Evolutionary conservation across 2,888 invertebrate genomes (phyloP), one percentile per base, ranked within the genome.

Genomic region (Pseudococcus viburni): DNA sequence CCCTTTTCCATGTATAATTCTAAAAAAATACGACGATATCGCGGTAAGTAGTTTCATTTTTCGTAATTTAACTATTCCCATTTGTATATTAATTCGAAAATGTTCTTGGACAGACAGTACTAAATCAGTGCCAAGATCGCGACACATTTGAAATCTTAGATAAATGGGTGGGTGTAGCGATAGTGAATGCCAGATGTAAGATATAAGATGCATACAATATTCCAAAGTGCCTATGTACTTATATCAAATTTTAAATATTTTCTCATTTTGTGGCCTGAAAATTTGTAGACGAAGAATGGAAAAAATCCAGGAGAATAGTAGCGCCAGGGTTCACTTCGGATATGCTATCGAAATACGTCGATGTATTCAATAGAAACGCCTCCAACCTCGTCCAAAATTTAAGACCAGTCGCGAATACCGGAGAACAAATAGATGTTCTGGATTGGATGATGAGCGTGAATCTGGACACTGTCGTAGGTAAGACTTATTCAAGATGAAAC

Each of bases 21-120:
- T 73, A 3, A 73, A 73, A 33, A 73, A 73, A 26, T 73, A 33
- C 33, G 68, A 73, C 68, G 68, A 73, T 5, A 73, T 73, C 15
- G 33, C 15, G 68, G 68, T 73, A 33, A 73, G 68, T 22, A 22
- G 7, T 33, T 33, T 33, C 26, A 33, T 33, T 33, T 33, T 3
- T 2, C 26, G 17, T 55, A 17, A 55, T 55, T 17, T 55, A 55
- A 46, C 26, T 33, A 2, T 3, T 3, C 26, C 3, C 26, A 3
- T 33, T 33, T 33, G 3, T 33, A 3, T 33, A 33, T 17, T 55
- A 15, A 17, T 64, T 64, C 1, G 3, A 64, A 64, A 64, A 22
- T 22, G 0, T 22, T 64, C 0, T 64, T 12, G 19, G 1, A 19
- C 33, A 73, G 68, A 33, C 68, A 15, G 12, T 73, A 33, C 6